Conservation (phyloP, 2,797 vertebrate genomes). For the Antrozous pallidus region DNA sequence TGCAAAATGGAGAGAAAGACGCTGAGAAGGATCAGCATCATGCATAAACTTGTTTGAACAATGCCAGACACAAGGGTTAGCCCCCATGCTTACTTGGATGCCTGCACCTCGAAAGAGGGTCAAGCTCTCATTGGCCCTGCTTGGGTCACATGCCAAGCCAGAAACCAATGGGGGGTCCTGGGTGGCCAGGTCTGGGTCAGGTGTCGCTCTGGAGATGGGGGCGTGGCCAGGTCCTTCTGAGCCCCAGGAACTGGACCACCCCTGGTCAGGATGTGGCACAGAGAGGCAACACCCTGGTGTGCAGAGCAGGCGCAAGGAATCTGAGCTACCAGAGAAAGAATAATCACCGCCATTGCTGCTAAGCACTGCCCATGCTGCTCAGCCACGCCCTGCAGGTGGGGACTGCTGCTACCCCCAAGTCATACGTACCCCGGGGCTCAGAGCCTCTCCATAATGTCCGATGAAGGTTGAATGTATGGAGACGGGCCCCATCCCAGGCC, state of each 20-base stretch:
- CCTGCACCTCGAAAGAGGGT: neutral
- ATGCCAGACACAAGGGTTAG: rapidly evolving
- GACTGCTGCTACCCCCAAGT: neutral
- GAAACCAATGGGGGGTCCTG: neutral
- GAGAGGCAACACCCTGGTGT: neutral
- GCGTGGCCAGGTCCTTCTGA: rapidly evolving
- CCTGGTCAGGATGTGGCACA: neutral
- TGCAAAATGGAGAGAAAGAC: neutral
- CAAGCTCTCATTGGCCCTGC: neutral
- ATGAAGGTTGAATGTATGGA: neutral
- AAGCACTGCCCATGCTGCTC: no score
- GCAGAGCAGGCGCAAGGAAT: rapidly evolving
- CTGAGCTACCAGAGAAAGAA: neutral
- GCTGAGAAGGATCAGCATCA: neutral
- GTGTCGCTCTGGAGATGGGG: neutral
- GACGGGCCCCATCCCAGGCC: neutral
- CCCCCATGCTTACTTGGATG: neutral
- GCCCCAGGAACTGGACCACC: no score
- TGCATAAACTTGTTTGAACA: no score
- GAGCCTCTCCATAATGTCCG: neutral
- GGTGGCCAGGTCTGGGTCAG: neutral
- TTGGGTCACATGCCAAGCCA: neutral
- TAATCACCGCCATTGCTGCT: neutral
- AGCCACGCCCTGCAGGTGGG: neutral
- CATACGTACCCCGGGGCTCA: neutral